A percentile compares a stretch with the other conserved stretches of the same genome.
These are phyloP conservation scores for Merops nubicus DNA, from an alignment of 2,113 vertebrate genomes.

Conservation along the genomic window DNA sequence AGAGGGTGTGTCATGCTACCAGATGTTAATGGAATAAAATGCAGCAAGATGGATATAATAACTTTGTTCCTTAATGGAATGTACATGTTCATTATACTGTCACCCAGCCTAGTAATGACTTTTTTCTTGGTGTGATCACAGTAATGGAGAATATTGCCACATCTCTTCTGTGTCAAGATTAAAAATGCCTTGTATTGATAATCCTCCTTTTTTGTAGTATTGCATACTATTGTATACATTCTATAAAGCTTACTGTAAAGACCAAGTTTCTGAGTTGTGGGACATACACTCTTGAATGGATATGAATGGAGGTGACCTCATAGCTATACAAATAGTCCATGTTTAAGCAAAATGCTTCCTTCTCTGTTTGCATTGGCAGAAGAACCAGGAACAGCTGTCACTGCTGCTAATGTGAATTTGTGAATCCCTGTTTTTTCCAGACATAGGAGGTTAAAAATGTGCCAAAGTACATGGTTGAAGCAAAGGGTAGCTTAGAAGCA, in stretches of 20 bases:
- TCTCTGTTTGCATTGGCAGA: neutral
- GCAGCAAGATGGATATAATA: neutral
- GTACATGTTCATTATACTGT: neutral
- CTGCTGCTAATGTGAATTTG: neutral
- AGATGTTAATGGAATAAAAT: neutral
- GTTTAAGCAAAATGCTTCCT: conserved; percentile 1
- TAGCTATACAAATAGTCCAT: neutral
- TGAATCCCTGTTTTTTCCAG: neutral
- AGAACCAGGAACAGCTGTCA: conserved; percentile 1
- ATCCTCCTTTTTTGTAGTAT: neutral
- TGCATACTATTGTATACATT: neutral
- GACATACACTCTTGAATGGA: neutral
- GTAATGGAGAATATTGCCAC: neutral
- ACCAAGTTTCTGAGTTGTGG: neutral
- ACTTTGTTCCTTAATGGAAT: neutral
- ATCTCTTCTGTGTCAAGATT: neutral
- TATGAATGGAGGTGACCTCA: neutral
- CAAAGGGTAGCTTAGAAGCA: neutral
- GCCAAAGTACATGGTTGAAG: neutral
- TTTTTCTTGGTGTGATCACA: neutral
- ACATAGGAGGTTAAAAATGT: neutral
- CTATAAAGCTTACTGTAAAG: neutral
- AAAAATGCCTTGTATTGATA: neutral
- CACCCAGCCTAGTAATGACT: neutral
- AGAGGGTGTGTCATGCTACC: neutral